Base-by-base conservation (phyloP, 2,888 invertebrate genomes). In the Hemithea aestivaria region DNA sequence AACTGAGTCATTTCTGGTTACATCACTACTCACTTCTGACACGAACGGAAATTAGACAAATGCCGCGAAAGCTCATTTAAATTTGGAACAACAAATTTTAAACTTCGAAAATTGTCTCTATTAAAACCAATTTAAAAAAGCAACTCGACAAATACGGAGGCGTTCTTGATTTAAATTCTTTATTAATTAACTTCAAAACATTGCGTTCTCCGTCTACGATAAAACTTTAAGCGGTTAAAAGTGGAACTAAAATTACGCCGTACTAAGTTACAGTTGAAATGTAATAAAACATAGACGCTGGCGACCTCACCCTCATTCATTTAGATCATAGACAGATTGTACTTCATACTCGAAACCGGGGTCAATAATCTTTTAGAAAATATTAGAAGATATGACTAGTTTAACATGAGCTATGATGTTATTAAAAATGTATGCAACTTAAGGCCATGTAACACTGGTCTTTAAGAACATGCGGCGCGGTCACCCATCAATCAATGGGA, bases 401-500 rank as follows among this genome's bases (percentile, higher is more conserved):
- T 42, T 58, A 59, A 36, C 36, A 35, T 66, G 79, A 72, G 53
- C 80, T 57, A 45, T 51, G 37, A 30, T 43, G 28, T 32, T 44
- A 44, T 35, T 24, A 40, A 40, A 35, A 50, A 36, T 47, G 40
- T 45, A 45, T 20, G 27, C 27, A 44, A 35, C 34, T 26, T 27
- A n/a, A 45, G 40, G 32, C 27, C 35, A 34, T 37, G 29, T 40
- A 65, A 63, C 20, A 41, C 26, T 66, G 68, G 80, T 40, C 62
- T 49, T 38, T 23, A 28, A 33, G 32, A 42, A 54, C 58, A 56
- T 73, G 62, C 77, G 67, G 73, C 81, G 73, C 79, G 82, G 80
- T 79, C 80, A 84, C 84, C 84, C 81, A 87, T 87, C 85, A 85
- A 87, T 87, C 87, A 87, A 84, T 83, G 75, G 80, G 73, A 83